These are phyloP conservation scores for Musca domestica DNA, from an alignment of 1,140 invertebrate genomes.

Conservation along the genomic window DNA sequence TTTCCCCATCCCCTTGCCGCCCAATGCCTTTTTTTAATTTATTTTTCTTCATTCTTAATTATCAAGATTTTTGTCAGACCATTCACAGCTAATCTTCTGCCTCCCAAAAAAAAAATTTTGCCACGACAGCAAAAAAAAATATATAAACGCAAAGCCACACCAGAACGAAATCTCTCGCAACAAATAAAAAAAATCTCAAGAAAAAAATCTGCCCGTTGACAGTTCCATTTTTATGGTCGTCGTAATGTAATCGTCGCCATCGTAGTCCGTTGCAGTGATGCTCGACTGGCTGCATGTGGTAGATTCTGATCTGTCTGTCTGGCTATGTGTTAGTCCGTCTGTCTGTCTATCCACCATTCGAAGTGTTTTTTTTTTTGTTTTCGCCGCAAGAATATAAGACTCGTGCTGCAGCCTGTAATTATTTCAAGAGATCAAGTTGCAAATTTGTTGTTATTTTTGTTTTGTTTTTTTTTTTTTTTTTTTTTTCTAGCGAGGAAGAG, in stretches of 20 bases:
- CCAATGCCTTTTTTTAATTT: no score
- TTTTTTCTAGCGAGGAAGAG: neutral
- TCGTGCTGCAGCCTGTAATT: neutral
- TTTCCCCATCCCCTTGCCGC: no score
- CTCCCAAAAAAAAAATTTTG: no score
- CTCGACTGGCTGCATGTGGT: neutral
- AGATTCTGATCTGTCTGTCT: neutral
- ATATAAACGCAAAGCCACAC: no score
- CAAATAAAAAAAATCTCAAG: no score
- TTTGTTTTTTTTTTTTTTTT: constrained; percentile 6
- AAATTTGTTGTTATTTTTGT: constrained; percentile 3
- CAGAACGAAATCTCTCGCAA: no score
- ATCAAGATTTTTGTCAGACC: no score
- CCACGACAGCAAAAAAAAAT: no score
- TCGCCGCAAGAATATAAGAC: neutral
- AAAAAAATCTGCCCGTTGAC: neutral
- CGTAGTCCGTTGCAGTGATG: neutral
- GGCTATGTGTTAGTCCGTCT: neutral
- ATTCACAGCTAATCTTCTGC: no score
- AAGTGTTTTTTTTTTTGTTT: neutral
- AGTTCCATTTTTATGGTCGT: neutral
- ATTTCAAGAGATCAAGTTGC: constrained; percentile 16
- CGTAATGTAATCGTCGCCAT: neutral
- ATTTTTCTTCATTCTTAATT: no score
- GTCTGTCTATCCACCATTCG: neutral